Base-by-base conservation (phyloP, 2,113 vertebrate genomes). In the Scomber colias region DNA sequence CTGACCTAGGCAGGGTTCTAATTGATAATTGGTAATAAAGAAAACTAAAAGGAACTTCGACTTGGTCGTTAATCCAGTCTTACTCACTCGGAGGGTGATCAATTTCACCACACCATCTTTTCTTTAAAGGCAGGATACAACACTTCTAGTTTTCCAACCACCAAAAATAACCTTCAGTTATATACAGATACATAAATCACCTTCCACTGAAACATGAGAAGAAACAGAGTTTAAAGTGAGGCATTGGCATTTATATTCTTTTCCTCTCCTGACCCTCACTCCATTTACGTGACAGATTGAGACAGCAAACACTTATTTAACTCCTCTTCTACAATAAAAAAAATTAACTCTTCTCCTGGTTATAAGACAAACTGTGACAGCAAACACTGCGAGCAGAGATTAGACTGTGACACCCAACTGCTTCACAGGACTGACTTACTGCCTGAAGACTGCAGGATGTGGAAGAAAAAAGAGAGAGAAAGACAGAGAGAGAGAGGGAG, bases 261-360 rank as follows among this genome's bases (percentile, higher is more conserved):
- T 67, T 16, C 44, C 31, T 49, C 11, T 48, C 10, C 45, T 50
- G 63, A 74, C 54, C 63, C 8, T 40, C 35, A 46, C 48, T 74
- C 17, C 19, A 57, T 57, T 65, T 54, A 77, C 21, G 73, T 60
- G 69, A 48, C 48, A 0, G 59, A 77, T 15, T 24, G 62, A 76
- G 5, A 30, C 50, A 19, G 59, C 46, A 40, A 14, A 75, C 65
- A 13, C 40, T 56, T 67, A 56, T 31, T 56, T 40, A 45, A 75
- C 50, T 51, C 27, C 30, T 44, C 21, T 48, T 46, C n/a, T 16
- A 6, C 45, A 57, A 50, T 9, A 40, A 63, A 30, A 61, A 7
- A 53, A 59, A 30, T 48, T 0, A 13, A 66, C 19, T 54, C 56
- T 30, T 66, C 51, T 14, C 56, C 30, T 13, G 12, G 63, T n/a